Percentiles rank a stretch among this genome's conserved stretches.
phyloP scores from a whole-genome alignment of 1,140 invertebrate species.

The Zaprionus nigranus region DNA sequence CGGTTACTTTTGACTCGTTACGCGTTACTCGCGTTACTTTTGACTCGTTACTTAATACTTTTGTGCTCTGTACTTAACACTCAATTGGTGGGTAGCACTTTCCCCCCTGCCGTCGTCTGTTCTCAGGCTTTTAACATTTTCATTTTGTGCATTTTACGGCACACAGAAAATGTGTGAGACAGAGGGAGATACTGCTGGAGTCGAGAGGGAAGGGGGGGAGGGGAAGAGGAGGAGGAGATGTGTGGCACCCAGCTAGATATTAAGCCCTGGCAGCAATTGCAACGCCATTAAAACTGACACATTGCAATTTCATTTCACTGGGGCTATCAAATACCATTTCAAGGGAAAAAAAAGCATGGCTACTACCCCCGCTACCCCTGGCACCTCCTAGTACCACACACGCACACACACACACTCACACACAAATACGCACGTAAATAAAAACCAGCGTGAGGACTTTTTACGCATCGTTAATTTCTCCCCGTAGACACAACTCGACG shows the following conservation, averaged over 20 bases:
- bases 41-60: background rate
- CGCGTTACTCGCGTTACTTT: background rate
- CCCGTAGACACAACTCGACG: conserved; percentile 60
- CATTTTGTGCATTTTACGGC: conserved; percentile 49
- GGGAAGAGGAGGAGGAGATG: background rate
- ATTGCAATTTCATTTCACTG: conserved; percentile 73
- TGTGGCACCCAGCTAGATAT: conserved; percentile 39
- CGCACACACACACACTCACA: conserved; percentile 31
- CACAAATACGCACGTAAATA: conserved; percentile 29
- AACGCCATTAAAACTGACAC: conserved; percentile 79
- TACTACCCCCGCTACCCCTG: background rate
- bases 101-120: background rate
- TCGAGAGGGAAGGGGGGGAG: background rate
- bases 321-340: conserved; percentile 54
- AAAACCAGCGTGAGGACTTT: conserved; percentile 71
- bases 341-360: conserved; percentile 34
- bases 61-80: conserved; percentile 56
- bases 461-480: conserved; percentile 81
- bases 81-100: conserved; percentile 44
- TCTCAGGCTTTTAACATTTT: conserved; percentile 31
- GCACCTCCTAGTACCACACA: conserved; percentile 13
- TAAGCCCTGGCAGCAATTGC: conserved; percentile 72
- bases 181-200: background rate
- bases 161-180: background rate
- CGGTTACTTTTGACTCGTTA: background rate